Evolutionary conservation across 2,888 invertebrate genomes (phyloP).

Genomic region (Agrilus cyanescens): DNA sequence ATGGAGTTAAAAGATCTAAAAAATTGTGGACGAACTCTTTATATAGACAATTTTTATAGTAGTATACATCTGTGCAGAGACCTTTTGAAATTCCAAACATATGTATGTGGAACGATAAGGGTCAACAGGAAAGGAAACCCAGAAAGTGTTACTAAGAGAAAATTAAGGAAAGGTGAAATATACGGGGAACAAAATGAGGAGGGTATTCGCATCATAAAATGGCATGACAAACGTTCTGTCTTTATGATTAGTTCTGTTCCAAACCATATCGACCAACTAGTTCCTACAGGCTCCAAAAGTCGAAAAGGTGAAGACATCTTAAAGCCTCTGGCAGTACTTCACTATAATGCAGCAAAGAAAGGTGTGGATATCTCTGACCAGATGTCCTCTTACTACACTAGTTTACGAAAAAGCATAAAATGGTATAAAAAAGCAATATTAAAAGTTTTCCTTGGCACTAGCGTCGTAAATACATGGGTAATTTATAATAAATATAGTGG

Average conservation of each 20-base stretch:
- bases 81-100: neutral
- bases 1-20: neutral
- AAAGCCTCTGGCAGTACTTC: constrained; percentile 1
- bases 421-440: constrained; percentile 4
- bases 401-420: constrained; percentile 2
- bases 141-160: neutral
- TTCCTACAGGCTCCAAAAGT: no score
- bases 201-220: no score
- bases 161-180: constrained; percentile 1
- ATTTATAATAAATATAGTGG: neutral
- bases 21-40: constrained; percentile 15
- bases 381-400: constrained; percentile 6
- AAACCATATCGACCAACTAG: neutral
- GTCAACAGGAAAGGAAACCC: no score
- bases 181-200: no score
- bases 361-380: constrained; percentile 4
- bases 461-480: neutral
- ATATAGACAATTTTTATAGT: no score
- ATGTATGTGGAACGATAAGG: no score
- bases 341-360: constrained; percentile 2
- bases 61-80: constrained; percentile 21
- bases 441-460: neutral
- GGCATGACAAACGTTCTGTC: neutral
- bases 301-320: neutral
- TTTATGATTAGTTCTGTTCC: constrained; percentile 1